Conservation (phyloP, 2,888 invertebrate species). For the Heliconius charithonia region DNA sequence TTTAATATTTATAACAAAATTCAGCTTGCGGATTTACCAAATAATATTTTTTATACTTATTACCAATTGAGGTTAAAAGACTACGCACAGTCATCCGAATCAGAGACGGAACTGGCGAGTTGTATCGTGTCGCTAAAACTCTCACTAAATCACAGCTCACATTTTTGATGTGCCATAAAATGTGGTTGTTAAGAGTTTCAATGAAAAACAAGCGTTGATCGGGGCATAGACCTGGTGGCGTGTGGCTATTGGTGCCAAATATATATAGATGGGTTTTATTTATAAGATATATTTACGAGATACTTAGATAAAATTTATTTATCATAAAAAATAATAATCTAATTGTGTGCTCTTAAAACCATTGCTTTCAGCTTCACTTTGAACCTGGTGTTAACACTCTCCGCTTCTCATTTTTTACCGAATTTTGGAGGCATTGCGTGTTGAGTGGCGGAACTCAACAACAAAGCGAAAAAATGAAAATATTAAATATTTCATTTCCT, state of each 20-base stretch:
- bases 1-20: neutral
- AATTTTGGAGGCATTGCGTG: too few relatives aligned
- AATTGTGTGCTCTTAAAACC: neutral
- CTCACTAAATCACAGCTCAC: slow-evolving; percentile 49
- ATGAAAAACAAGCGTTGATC: slow-evolving; percentile 26
- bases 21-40: neutral
- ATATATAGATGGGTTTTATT: neutral
- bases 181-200: slow-evolving; percentile 37
- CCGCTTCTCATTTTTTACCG: too few relatives aligned
- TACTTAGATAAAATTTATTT: neutral
- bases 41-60: slow-evolving; percentile 10
- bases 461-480: too few relatives aligned
- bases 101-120: slow-evolving; percentile 51
- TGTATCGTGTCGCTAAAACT: slow-evolving; percentile 46
- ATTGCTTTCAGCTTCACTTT: neutral
- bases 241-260: slow-evolving; percentile 5
- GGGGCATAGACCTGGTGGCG: slow-evolving; percentile 11
- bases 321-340: too few relatives aligned
- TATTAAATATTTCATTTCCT: too few relatives aligned
- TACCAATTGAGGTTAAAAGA: slow-evolving; percentile 40
- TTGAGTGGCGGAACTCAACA: too few relatives aligned
- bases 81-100: slow-evolving; percentile 47
- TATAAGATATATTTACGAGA: neutral
- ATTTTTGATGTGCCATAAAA: slow-evolving; percentile 43
- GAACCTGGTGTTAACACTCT: too few relatives aligned